phyloP scores from a whole-genome alignment of 2,113 vertebrate genomes.

The Eublepharis macularius region DNA sequence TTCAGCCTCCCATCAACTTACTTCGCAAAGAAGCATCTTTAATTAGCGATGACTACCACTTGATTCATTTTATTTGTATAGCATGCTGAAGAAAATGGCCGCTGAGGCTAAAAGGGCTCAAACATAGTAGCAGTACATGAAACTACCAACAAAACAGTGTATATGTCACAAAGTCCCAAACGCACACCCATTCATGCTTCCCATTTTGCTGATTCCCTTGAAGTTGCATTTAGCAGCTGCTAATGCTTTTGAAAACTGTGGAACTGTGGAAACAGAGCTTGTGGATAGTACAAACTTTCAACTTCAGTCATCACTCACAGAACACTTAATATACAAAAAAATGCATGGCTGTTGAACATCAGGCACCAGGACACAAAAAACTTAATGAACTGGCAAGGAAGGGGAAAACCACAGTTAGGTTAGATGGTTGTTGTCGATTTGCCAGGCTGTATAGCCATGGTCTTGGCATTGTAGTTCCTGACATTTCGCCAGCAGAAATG shows the following conservation, averaged over 20 bases:
- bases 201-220: not conserved
- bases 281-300: not conserved
- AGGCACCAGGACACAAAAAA: not conserved
- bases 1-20: not conserved
- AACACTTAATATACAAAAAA: not conserved
- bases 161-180: not conserved
- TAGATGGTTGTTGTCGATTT: too few relatives aligned
- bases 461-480: too few relatives aligned
- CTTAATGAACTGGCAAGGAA: not conserved
- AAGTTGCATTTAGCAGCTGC: not conserved
- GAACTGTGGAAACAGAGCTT: not conserved
- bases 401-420: too few relatives aligned
- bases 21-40: conserved; percentile 37
- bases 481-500: too few relatives aligned
- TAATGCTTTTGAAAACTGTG: not conserved
- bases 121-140: not conserved
- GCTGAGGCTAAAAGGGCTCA: not conserved
- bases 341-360: not conserved
- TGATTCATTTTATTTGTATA: conserved; percentile 22
- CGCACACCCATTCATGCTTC: not conserved
- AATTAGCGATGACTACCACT: conserved; percentile 32
- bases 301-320: not conserved
- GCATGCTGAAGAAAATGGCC: not conserved
- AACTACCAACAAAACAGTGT: not conserved
- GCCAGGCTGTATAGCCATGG: too few relatives aligned